Base-by-base conservation (phyloP, 2,888 invertebrate species). In the Torymus auratus region DNA sequence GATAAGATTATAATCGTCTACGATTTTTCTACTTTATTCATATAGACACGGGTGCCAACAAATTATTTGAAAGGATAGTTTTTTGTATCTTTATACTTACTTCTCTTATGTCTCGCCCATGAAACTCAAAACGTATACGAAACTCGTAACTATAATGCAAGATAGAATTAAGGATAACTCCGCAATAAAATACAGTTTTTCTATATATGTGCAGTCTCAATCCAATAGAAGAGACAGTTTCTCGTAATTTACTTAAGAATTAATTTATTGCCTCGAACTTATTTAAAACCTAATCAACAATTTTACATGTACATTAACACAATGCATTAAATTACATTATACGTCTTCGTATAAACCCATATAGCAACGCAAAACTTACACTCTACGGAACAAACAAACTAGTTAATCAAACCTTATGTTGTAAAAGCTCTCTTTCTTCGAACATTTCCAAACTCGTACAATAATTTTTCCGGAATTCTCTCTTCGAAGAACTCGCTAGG, bases 381-480 rank as follows among this genome's bases (percentile, higher is more conserved):
- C 41, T 64, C n/a, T 5, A 64, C 41, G 10, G n/a, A 12, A n/a
- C 5, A n/a, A 41, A 41, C 14, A 41, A n/a, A 64, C 13, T 20
- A 53, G 53, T 28, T 28, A 28, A 28, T 28, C 28, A 2, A 28
- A 28, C 28, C 28, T 28, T 28, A 28, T 28, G 28, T 28, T 28
- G 28, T 28, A 28, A 28, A 28, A 28, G 28, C 28, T 28, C 28
- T 28, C 28, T 28, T 28, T 28, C 28, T 5, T 28, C 28, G 28
- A 28, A 28, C 28, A 55, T 20, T 41, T 56, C 20, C 12, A 10
- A 41, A 61, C 23, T 55, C 17, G 69, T 62, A 69, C 69, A 69
- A 68, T 69, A 76, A 69, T 67, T 75, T 28, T 75, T 23, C 20
- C 17, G 55, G 23, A 61, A 52, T 53, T 56, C 23, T 41, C 76